These are phyloP conservation scores for Scaptomyza montana DNA, from an alignment of 1,140 invertebrate genomes.

Conservation along the genomic window DNA sequence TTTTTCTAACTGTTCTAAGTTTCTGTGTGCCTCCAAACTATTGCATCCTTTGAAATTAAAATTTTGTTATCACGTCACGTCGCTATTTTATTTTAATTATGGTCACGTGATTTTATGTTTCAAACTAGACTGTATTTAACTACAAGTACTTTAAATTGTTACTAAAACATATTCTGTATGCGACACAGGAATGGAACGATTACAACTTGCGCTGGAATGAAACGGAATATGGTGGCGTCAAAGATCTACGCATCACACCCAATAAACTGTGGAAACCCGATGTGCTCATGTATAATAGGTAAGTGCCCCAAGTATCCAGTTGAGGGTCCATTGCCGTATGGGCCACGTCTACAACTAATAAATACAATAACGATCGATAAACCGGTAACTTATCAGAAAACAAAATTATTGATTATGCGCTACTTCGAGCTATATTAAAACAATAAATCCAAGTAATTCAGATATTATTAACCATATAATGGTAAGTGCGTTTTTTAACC, in stretches of 20 bases:
- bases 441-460: conserved; percentile 1
- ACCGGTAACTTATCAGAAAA: conserved; percentile 26
- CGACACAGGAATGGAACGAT: conserved; percentile 97
- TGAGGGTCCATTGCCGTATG: neutral
- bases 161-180: conserved; percentile 33
- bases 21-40: conserved; percentile 6
- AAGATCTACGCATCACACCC: conserved; percentile 96
- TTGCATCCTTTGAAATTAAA: conserved; percentile 22
- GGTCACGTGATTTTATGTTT: conserved; percentile 16
- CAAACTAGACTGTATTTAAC: conserved; percentile 21
- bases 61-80: conserved; percentile 62
- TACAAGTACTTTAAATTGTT: conserved; percentile 3
- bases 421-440: conserved; percentile 15
- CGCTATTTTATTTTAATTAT: conserved; percentile 65
- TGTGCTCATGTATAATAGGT: conserved; percentile 99
- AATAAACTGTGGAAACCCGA: conserved; percentile 99
- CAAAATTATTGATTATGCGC: conserved; percentile 49
- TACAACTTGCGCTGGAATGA: conserved; percentile 98
- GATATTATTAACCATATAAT: conserved; percentile 12
- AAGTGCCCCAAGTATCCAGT: conserved; percentile 80
- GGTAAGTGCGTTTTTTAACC: conserved; percentile 37
- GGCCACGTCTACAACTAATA: conserved; percentile 1
- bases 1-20: neutral
- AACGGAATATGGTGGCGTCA: conserved; percentile 96
- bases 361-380: conserved; percentile 23